Base-by-base conservation (phyloP, 2,113 vertebrate genomes). In the Heteronetta atricapilla region DNA sequence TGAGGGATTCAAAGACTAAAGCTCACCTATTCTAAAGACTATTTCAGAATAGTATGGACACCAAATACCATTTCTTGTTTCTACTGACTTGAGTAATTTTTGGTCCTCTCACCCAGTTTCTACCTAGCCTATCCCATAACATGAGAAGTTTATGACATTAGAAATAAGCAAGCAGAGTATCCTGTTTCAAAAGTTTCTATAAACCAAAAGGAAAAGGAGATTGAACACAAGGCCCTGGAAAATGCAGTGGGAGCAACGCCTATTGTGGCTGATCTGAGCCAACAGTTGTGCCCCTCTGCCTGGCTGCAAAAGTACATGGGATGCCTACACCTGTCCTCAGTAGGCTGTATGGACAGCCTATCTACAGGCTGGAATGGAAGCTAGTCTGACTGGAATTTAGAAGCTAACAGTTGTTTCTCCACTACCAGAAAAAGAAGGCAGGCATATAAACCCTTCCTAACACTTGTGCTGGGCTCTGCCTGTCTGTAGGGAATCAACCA, bases 181-280 rank as follows among this genome's bases (percentile, higher is more conserved):
- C 16, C 31, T 33, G 12, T 33, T 74, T 55, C n/a, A 62, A 88
- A 88, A 86, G 5, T 13, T 56, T 84, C 46, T 75, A 11, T 59
- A 67, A 79, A 76, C 5, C 10, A 3, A 82, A 81, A 74, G 55
- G 13, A 66, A 90, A 74, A 82, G 21, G 8, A n/a, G 19, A 50
- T 52, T 77, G 34, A 74, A 87, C 28, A 40, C 36, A 8, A 75
- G 23, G 13, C 50, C 38, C 34, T 63, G 56, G 33, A 70, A 50
- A 17, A 72, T 0, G 2, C n/a, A 73, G 10, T 5, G 29, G 25
- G 29, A 75, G 10, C 29, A 53, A 66, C 9, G 3, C 3, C n/a
- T 63, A 7, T 53, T 85, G 58, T 28, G 4, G 81, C 22, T 63
- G 22, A 66, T 46, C 40, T 40, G 20, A 87, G 36, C 10, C 48